Evolutionary conservation across 1,140 invertebrate genomes (phyloP).

Genomic region (Neodiprion fabricii): DNA sequence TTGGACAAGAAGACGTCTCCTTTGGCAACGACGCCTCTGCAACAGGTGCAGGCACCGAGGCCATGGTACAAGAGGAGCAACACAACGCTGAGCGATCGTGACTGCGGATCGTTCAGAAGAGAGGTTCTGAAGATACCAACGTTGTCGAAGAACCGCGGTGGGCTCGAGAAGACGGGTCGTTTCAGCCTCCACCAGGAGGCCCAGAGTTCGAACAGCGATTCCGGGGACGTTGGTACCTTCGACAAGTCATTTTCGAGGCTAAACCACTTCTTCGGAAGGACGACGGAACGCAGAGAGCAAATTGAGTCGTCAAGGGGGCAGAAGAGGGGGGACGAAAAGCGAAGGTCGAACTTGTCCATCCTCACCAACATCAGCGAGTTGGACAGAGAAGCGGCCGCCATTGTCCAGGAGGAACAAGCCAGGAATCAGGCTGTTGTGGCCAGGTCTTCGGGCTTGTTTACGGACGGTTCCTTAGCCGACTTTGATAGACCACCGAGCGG

Average conservation of each 20-base stretch:
- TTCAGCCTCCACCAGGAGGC: conserved; percentile 19
- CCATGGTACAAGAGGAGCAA: conserved; percentile 71
- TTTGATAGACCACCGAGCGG: conserved; percentile 47
- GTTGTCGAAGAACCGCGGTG: conserved; percentile 32
- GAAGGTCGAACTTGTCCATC: conserved; percentile 69
- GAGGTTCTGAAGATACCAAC: conserved; percentile 46
- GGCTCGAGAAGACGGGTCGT: conserved; percentile 2
- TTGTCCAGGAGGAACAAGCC: conserved; percentile 68
- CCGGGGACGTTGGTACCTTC: conserved; percentile 24
- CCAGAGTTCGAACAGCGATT: conserved; percentile 28
- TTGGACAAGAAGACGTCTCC: neutral
- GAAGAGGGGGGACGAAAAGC: conserved; percentile 59
- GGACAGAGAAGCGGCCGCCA: conserved; percentile 78
- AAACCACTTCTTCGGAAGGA: conserved; percentile 46
- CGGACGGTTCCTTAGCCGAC: conserved; percentile 31
- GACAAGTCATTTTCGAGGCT: conserved; percentile 45
- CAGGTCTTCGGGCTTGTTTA: conserved; percentile 46
- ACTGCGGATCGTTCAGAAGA: conserved; percentile 33
- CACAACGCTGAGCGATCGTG: conserved; percentile 24
- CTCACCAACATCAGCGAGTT: conserved; percentile 82
- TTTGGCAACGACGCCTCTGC: neutral
- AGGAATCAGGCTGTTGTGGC: conserved; percentile 46
- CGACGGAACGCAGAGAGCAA: conserved; percentile 55
- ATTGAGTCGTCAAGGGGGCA: conserved; percentile 51
- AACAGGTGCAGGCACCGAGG: conserved; percentile 48